Evolutionary conservation across 2,113 vertebrate species (phyloP), one percentile per base, ranked within the genome.

Genomic region (Petrocephalus zakoni): DNA sequence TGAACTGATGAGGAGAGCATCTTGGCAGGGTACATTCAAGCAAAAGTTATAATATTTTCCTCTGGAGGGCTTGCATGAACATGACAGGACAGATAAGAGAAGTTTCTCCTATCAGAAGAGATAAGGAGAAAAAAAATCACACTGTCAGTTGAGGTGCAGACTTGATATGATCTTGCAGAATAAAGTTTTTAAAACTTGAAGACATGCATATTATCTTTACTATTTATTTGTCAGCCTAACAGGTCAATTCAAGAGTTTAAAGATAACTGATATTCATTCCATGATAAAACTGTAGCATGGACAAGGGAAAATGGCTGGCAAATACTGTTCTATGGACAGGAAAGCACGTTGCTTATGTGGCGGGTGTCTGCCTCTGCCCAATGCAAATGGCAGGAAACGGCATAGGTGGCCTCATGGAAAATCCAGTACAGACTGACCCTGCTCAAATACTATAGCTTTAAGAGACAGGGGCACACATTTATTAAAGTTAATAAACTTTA

Each of bases 41-140:
- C 49, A 25, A 11, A 21, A 55, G 49, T 34, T 22, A 51, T 29
- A 52, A 82, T 55, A 37, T 78, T 78, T 88, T 55, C 34, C 51
- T 82, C 87, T 52, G 49, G 68, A 82, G 87, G 72, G 61, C 53
- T 84, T 84, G 87, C 53, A 82, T 88, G 53, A 88, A 84, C 75
- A 61, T 61, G 75, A 61, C 52, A 58, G 51, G 58, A 37, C 11
- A 82, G 87, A 58, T 88, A 88, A 83, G 87, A 29, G 72, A 88
- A 25, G 87, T 61, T 88, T 83, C 53, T 82, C 34, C 46, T 88
- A 83, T 83, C 87, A 15, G 37, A 46, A 47, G 2, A 46, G 87
- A 84, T 88, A 88, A 84, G 53, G 37, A 81, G 37, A 68, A 81
- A 64, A 64, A 81, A 52, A 88, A 83, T 88, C 75, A 83, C 34